Base-by-base conservation (phyloP, 2,113 vertebrate genomes). In the Pedionomus torquatus region DNA sequence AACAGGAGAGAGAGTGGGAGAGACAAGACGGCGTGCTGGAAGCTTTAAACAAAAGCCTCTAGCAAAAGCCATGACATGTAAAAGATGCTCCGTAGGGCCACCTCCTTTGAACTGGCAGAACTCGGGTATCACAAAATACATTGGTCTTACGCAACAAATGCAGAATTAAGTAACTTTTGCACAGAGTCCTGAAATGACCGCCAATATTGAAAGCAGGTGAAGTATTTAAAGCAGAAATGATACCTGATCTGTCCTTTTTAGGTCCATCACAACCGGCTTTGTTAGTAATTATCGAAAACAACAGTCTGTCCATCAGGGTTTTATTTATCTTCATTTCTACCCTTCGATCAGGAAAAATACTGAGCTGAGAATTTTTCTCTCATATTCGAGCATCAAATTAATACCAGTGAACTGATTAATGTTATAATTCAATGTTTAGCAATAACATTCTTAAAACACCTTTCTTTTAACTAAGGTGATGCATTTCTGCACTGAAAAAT, bases 81-180 rank as follows among this genome's bases (percentile, higher is more conserved):
- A 94, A 93, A 94, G 95, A 88, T 52, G 43, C 90, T 83, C 86
- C 95, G 84, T 51, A 69, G 95, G 94, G 93, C 96, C 77, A 52
- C 87, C 85, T 89, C 93, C 95, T 98, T 97, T 98, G 97, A 97
- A 97, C 94, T 61, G 24, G 94, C 95, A 85, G 93, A 92, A 82
- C 79, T 95, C 89, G 3, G 13, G 52, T 87, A 95, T 94, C 96
- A 96, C 94, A 96, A 95, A 96, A 84, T 55, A 28, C 82, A 13
- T 28, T 39, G 66, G 95, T 85, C 76, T 84, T 90, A 91, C 76
- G 85, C 96, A 96, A 94, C 95, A 98, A 97, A 97, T 64, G 60
- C 84, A 9, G 55, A 87, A 7, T 96, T 93, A 82, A 95, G 77
- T 92, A 65, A 83, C 66, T 72, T 72, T 60, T 57, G 66, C 94